These are phyloP conservation scores for Lasioglossum pauxillum DNA, from an alignment of 2,888 invertebrate species.

Conservation along the genomic window DNA sequence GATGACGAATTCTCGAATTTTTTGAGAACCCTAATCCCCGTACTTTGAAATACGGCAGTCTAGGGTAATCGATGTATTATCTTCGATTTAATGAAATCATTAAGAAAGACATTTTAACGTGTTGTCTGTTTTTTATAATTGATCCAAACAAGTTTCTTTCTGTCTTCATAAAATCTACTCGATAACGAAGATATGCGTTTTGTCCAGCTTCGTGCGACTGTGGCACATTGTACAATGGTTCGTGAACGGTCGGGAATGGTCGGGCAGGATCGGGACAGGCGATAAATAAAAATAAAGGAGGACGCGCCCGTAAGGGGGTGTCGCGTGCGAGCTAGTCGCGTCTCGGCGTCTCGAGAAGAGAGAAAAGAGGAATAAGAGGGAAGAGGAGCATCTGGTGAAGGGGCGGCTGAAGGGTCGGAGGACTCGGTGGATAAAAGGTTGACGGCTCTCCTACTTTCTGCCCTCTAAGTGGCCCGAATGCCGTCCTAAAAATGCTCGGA, in stretches of 20 bases:
- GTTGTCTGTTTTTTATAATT: too few relatives aligned
- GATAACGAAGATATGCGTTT: too few relatives aligned
- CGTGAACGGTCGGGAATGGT: background rate
- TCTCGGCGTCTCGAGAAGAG: background rate
- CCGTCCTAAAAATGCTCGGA: constrained; percentile 72
- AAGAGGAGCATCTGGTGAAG: background rate
- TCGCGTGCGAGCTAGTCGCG: constrained; percentile 15
- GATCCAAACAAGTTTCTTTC: too few relatives aligned
- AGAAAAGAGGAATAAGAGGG: constrained; percentile 17
- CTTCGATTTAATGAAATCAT: too few relatives aligned
- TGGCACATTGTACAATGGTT: background rate
- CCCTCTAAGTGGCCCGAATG: constrained; percentile 68
- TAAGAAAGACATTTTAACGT: too few relatives aligned
- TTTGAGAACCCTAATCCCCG: background rate
- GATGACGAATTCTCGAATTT: background rate
- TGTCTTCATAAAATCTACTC: too few relatives aligned
- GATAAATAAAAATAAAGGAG: constrained; percentile 65
- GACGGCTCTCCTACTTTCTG: constrained; percentile 69
- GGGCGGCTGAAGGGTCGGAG: background rate
- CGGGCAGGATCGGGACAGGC: constrained; percentile 35
- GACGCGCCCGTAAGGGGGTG: background rate
- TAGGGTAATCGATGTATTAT: too few relatives aligned
- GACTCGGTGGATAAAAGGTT: constrained; percentile 61
- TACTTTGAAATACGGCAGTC: too few relatives aligned
- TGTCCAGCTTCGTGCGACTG: too few relatives aligned